These are phyloP conservation scores for Chlorospingus flavigularis DNA, from an alignment of 2,797 vertebrate species.

Conservation along the genomic window DNA sequence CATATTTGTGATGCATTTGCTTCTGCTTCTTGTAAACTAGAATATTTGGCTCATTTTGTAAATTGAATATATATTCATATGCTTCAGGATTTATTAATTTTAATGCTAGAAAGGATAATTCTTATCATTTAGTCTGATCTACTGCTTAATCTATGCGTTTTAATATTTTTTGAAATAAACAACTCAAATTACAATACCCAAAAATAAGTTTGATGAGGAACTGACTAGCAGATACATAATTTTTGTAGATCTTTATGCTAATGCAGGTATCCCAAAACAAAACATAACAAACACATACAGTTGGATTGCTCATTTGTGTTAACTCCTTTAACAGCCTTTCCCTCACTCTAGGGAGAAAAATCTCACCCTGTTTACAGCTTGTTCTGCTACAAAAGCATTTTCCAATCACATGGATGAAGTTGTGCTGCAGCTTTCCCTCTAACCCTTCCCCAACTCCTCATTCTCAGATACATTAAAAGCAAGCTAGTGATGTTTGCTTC, in stretches of 20 bases:
- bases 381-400: neutral
- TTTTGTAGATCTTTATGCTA: neutral
- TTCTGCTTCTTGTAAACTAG: neutral
- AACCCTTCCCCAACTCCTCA: neutral
- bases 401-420: neutral
- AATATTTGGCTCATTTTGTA: neutral
- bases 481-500: neutral
- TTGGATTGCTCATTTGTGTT: neutral
- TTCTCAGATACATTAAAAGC: neutral
- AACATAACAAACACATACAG: neutral
- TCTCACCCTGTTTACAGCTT: neutral
- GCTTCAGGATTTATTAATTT: neutral
- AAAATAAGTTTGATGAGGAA: neutral
- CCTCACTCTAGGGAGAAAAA: neutral
- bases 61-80: neutral
- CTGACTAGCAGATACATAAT: neutral
- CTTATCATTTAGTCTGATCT: neutral
- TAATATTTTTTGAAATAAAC: neutral
- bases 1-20: neutral
- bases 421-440: neutral
- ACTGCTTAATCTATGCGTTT: neutral
- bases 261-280: neutral
- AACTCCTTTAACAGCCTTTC: neutral
- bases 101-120: neutral
- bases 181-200: neutral